Evolutionary conservation across 2,888 invertebrate genomes (phyloP).

Genomic region (Rapana venosa): DNA sequence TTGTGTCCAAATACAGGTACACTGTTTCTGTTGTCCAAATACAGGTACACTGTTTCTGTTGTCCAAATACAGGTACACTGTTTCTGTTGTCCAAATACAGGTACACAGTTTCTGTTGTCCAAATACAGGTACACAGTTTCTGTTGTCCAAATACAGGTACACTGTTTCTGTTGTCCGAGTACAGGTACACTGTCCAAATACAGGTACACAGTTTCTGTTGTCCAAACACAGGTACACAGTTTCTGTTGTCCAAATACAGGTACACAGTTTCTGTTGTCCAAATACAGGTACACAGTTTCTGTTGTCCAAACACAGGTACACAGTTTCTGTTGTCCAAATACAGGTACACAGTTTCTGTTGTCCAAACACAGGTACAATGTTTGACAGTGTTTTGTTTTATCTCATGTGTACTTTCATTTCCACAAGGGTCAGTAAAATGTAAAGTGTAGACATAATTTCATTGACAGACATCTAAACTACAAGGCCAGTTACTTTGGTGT

Average conservation of each 20-base stretch:
- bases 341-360: too few species aligned
- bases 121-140: conserved; percentile 85
- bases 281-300: conserved; percentile 86
- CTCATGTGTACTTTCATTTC: too few species aligned
- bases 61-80: conserved; percentile 85
- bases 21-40: too few species aligned
- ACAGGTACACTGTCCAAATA: conserved; percentile 95
- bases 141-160: conserved; percentile 88
- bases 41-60: too few species aligned
- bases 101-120: conserved; percentile 85
- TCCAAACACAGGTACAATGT: too few species aligned
- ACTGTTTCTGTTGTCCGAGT: too few species aligned
- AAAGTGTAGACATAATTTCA: too few species aligned
- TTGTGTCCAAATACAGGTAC: background rate
- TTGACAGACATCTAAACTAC: too few species aligned
- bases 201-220: conserved; percentile 83
- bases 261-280: conserved; percentile 86
- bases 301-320: conserved; percentile 86
- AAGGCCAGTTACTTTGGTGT: too few species aligned
- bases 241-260: conserved; percentile 89
- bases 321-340: conserved; percentile 93
- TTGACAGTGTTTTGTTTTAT: too few species aligned
- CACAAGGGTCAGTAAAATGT: too few species aligned
- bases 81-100: conserved; percentile 90
- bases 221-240: conserved; percentile 86